phyloP scores from a whole-genome alignment of 2,888 invertebrate genomes.

The Lathronympha strigana region DNA sequence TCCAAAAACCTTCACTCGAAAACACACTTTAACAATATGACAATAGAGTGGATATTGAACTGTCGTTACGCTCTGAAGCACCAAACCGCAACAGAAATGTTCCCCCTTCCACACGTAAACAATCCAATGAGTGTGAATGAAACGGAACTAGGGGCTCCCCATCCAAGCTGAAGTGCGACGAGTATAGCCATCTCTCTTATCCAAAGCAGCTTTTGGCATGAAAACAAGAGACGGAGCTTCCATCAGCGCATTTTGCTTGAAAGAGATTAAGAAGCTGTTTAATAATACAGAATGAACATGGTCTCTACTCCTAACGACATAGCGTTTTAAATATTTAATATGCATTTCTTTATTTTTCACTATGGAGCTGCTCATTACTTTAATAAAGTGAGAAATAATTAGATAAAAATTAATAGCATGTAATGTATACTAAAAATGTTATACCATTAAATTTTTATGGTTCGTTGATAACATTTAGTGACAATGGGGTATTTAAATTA shows the following conservation, averaged over 20 bases:
- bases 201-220: constrained; percentile 52
- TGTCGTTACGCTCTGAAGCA: constrained; percentile 51
- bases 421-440: constrained; percentile 45
- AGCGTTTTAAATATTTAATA: constrained; percentile 81
- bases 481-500: background rate
- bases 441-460: constrained; percentile 9
- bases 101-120: constrained; percentile 68
- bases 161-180: constrained; percentile 49
- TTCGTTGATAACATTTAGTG: constrained; percentile 20
- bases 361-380: constrained; percentile 62
- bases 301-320: constrained; percentile 76
- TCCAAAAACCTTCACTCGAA: constrained; percentile 46
- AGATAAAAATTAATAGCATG: constrained; percentile 64
- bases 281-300: constrained; percentile 80
- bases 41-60: constrained; percentile 47
- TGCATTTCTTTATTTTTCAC: constrained; percentile 78
- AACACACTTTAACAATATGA: constrained; percentile 15
- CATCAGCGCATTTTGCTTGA: constrained; percentile 58
- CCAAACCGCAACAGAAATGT: constrained; percentile 63
- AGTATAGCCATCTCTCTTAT: constrained; percentile 57
- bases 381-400: constrained; percentile 71
- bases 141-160: constrained; percentile 57
- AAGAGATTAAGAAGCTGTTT: constrained; percentile 78
- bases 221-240: constrained; percentile 60
- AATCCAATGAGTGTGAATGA: constrained; percentile 63